Evolutionary conservation across 1,140 invertebrate species (phyloP), one percentile per base, ranked within the genome.

Genomic region (Apis mellifera): DNA sequence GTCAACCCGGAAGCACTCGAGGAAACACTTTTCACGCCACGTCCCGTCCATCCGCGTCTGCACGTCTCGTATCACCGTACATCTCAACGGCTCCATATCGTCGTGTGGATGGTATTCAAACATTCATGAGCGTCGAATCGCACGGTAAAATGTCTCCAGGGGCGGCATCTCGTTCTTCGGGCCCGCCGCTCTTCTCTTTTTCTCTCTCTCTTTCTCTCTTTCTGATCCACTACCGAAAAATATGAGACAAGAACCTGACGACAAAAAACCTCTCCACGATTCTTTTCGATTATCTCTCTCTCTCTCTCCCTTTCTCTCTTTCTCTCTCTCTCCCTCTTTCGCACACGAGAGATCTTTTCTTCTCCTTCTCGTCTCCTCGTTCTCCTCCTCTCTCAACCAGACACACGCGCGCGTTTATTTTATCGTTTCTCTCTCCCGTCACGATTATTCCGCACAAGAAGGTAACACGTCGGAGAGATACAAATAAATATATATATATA

Each of bases 81-180:
- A 50, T 62, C 55, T 69, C 70, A 81, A 87, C 80, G 72, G 69
- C 76, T 77, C 64, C 81, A 55, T 86, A 62, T 72, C 71, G 70
- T 60, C n/a, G 57, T 82, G 57, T 77, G 64, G 66, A 85, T 55
- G 66, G 32, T 62, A 42, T 77, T 86, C 76, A 83, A 62, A 84
- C 69, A 79, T 80, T 87, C 74, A 77, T 50, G 64, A 82, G 72
- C 80, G 75, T 54, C 62, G 60, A 88, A 76, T 80, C 62, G 75
- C 78, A 78, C 76, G 79, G 86, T 83, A 84, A 87, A 87, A 87
- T 87, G 86, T 87, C 86, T 83, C 78, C 79, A 78, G 86, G 86
- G 83, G 83, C 86, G 87, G 84, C 87, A 86, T 78, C 70, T 73
- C 50, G 60, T 23, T 15, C 70, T 32, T 32, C 71, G 32, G 26